phyloP scores from a whole-genome alignment of 2,797 vertebrate genomes.

The Mormyrus proboscirostris region DNA sequence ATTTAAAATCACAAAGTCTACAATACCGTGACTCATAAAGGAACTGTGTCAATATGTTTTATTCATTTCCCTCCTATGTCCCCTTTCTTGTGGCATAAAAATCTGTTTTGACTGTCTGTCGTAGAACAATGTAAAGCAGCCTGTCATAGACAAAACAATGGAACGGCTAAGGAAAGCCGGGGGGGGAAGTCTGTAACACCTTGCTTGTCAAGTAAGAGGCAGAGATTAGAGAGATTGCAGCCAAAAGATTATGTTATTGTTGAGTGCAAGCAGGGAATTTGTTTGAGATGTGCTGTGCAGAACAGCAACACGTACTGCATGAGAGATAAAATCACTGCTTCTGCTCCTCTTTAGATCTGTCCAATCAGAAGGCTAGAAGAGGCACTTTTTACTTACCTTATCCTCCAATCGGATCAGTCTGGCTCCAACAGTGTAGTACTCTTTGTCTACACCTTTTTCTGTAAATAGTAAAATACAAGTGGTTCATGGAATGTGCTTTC shows the following conservation, averaged over 20 bases:
- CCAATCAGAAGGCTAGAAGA: not conserved
- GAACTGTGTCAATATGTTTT: not conserved
- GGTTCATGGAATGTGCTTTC: not conserved
- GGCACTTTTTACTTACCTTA: constrained; percentile 62
- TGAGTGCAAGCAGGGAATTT: constrained; percentile 14
- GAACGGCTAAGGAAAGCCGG: not conserved
- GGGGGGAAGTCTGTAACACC: not conserved
- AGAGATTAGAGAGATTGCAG: not conserved
- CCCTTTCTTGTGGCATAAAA: not conserved
- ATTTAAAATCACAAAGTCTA: not conserved
- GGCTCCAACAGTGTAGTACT: constrained; percentile 75
- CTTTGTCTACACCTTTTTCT: constrained; percentile 85
- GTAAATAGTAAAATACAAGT: constrained; percentile 9
- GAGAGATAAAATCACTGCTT: not conserved
- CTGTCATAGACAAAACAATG: not conserved
- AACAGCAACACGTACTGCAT: constrained; percentile 16
- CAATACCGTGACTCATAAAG: constrained; percentile 3
- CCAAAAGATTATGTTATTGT: constrained; percentile 10
- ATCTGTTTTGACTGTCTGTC: constrained; percentile 16
- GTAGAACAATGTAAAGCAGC: not conserved
- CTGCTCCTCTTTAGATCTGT: not conserved
- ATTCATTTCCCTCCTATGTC: not conserved
- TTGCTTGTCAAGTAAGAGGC: not conserved
- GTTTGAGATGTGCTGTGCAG: not conserved
- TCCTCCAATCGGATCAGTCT: constrained; percentile 81